Percentiles rank a stretch among this genome's conserved stretches.
Conservation (phyloP, 30 jellyfish, hydroid and myxozoan species). For the Hydractinia symbiolongicarpus region DNA sequence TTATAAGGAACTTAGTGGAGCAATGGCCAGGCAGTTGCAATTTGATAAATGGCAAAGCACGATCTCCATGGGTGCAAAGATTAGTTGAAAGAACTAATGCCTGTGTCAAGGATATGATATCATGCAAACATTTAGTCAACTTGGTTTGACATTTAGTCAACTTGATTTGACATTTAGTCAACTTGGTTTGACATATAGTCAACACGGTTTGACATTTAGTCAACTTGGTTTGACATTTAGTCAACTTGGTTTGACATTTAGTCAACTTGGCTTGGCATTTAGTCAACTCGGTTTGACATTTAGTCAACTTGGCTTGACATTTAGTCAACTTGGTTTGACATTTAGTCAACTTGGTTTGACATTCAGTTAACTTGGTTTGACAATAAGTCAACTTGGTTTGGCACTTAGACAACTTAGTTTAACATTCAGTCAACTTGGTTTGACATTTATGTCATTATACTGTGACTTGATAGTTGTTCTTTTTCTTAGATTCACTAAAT, state of each 20-base stretch:
- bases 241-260: neutral
- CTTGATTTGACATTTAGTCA: too few relatives aligned
- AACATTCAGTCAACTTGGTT: neutral
- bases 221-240: too few relatives aligned
- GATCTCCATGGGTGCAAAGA: too few relatives aligned
- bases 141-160: too few relatives aligned
- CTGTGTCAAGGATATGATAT: too few relatives aligned
- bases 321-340: neutral
- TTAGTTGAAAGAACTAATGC: too few relatives aligned
- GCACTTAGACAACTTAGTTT: neutral
- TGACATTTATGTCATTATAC: neutral
- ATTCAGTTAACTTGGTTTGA: neutral
- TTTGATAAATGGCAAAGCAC: conserved; percentile 16
- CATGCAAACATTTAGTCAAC: too few relatives aligned
- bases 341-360: conserved; percentile 5
- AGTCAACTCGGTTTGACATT: neutral
- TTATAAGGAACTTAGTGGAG: neutral
- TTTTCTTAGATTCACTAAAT: conserved; percentile 1
- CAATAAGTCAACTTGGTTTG: neutral
- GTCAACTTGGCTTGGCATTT: neutral
- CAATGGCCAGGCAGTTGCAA: too few relatives aligned
- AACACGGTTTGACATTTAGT: too few relatives aligned
- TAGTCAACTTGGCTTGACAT: neutral
- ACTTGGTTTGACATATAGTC: too few relatives aligned
- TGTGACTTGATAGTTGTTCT: neutral